A percentile compares a stretch with the other conserved stretches of the same genome.
Conservation (phyloP, 2,888 invertebrate species). For the Euspilapteryx auroguttella region DNA sequence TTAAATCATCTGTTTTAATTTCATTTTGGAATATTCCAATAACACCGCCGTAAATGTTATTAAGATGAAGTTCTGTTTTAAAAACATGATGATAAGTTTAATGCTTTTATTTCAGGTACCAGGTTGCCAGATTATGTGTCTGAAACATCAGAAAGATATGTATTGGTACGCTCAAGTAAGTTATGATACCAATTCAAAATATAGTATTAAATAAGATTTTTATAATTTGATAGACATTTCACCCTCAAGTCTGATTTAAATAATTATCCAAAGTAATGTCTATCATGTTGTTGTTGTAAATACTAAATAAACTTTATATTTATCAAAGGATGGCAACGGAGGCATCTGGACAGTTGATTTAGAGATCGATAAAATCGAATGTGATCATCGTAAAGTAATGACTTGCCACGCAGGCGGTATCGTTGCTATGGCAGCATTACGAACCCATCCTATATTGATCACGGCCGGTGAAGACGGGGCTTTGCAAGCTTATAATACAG, state of each 20-base stretch:
- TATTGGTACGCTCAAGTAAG: conserved; percentile 80
- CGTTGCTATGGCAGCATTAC: conserved; percentile 68
- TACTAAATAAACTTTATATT: too few relatives aligned
- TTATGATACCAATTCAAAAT: conserved; percentile 5
- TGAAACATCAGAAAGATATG: conserved; percentile 43
- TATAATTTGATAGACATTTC: too few relatives aligned
- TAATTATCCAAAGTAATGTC: too few relatives aligned
- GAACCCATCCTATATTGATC: conserved; percentile 69
- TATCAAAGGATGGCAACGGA: conserved; percentile 89
- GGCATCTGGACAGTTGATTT: conserved; percentile 64
- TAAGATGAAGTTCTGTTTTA: too few relatives aligned
- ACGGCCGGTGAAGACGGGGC: conserved; percentile 75
- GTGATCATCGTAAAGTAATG: conserved; percentile 47
- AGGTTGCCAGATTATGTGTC: conserved; percentile 43
- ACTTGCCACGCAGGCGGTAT: conserved; percentile 79
- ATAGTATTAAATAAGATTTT: conserved; percentile 2
- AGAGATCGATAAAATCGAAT: conserved; percentile 45
- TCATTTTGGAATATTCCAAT: too few relatives aligned
- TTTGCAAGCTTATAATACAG: conserved; percentile 73
- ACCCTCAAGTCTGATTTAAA: too few relatives aligned
- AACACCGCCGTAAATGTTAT: too few relatives aligned
- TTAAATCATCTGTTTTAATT: too few relatives aligned
- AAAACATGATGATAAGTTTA: too few relatives aligned
- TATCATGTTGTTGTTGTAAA: too few relatives aligned
- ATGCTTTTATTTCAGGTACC: conserved; percentile 31